phyloP scores from a whole-genome alignment of 2,888 invertebrate genomes.

The Hipparchia semele region DNA sequence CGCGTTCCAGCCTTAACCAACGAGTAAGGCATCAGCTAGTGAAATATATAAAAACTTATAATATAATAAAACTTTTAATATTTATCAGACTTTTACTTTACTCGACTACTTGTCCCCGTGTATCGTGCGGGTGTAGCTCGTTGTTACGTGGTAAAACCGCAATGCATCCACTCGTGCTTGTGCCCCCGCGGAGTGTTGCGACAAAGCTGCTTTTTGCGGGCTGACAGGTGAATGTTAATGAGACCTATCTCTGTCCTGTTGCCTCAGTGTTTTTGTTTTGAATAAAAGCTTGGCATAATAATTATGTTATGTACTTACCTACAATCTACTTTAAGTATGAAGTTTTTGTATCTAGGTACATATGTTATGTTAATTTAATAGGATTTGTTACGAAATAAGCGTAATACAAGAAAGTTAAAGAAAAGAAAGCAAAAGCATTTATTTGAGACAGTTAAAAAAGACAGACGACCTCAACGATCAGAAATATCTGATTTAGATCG shows the following conservation, averaged over 20 bases:
- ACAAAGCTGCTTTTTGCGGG: conserved; percentile 25
- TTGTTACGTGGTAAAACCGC: not conserved
- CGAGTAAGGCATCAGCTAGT: no score
- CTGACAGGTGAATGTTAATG: conserved; percentile 28
- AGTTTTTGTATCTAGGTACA: not conserved
- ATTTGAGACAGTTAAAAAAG: no score
- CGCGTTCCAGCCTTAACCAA: no score
- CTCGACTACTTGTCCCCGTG: no score
- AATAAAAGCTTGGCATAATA: conserved; percentile 2
- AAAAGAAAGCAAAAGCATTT: no score
- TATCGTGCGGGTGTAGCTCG: not conserved
- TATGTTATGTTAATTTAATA: not conserved
- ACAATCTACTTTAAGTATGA: not conserved
- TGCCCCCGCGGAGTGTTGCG: not conserved
- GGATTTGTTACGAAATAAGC: not conserved
- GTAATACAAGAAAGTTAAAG: no score
- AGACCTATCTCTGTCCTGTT: conserved; percentile 14
- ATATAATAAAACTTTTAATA: no score
- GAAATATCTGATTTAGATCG: no score
- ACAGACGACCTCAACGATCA: no score
- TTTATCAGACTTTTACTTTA: no score
- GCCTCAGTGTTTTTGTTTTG: conserved; percentile 5
- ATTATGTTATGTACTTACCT: no score
- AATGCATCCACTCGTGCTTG: conserved; percentile 1
- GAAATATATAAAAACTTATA: no score